A percentile compares a stretch with the other conserved stretches of the same genome.
These are phyloP conservation scores for Ridgeia piscesae DNA, from an alignment of 1,140 invertebrate species.

Conservation along the genomic window DNA sequence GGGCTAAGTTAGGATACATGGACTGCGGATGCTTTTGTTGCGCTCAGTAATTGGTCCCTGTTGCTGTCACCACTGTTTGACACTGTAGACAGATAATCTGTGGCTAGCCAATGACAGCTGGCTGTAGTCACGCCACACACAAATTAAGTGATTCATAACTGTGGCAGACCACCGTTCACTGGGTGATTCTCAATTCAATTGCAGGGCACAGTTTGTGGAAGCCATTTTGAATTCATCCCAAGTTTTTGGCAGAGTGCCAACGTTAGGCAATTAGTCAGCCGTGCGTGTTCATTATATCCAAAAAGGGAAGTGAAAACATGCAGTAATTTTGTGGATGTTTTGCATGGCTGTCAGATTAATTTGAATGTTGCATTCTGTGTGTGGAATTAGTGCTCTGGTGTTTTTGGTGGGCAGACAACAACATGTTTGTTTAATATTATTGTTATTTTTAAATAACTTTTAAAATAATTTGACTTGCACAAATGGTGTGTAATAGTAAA, in stretches of 20 bases:
- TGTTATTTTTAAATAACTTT: too few relatives aligned
- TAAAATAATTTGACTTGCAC: too few relatives aligned
- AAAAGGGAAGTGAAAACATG: background rate
- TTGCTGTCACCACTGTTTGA: background rate
- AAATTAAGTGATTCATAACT: background rate
- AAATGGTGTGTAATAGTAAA: too few relatives aligned
- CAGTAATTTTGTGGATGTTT: background rate
- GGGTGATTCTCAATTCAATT: background rate
- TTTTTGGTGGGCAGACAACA: background rate
- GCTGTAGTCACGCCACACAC: background rate
- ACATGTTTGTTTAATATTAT: background rate
- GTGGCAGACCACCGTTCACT: background rate
- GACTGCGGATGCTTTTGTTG: background rate
- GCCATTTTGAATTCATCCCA: background rate
- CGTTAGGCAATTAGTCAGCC: background rate
- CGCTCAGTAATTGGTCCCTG: background rate
- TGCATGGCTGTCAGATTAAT: background rate
- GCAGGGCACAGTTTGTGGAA: background rate
- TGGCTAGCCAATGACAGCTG: background rate
- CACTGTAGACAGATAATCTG: background rate
- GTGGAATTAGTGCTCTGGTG: background rate
- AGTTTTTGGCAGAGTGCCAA: background rate
- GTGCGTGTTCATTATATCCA: background rate
- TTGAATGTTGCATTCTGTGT: background rate
- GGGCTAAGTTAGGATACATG: background rate